These are phyloP conservation scores for Coecobrya sp. DNA, from an alignment of 2,888 invertebrate genomes.

Conservation along the genomic window DNA sequence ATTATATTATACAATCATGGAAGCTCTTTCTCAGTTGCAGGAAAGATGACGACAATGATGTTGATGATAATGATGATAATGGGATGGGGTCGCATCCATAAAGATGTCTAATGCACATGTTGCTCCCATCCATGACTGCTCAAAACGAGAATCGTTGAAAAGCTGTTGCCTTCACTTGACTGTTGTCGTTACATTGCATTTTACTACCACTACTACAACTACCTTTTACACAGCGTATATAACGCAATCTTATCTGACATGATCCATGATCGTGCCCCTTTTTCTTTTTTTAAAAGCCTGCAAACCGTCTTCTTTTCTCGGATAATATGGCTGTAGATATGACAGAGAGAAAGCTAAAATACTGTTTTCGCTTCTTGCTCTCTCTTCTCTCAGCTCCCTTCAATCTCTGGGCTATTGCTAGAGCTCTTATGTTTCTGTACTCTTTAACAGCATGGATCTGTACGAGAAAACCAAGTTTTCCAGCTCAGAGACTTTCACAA, in stretches of 20 bases:
- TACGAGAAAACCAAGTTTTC: slow-evolving; percentile 68
- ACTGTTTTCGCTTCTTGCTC: not conserved
- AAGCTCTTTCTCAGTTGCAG: slow-evolving; percentile 37
- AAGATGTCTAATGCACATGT: slow-evolving; percentile 86
- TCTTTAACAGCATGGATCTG: slow-evolving; percentile 45
- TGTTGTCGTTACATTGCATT: slow-evolving; percentile 59
- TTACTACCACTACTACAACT: slow-evolving; percentile 58
- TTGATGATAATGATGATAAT: slow-evolving; percentile 83
- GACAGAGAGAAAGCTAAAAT: slow-evolving; percentile 35
- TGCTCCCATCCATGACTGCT: slow-evolving; percentile 79
- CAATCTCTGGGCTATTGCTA: slow-evolving; percentile 77
- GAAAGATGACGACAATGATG: slow-evolving; percentile 66
- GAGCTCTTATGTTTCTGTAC: not conserved
- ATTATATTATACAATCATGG: slow-evolving; percentile 19
- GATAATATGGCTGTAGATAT: not conserved
- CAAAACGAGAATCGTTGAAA: slow-evolving; percentile 57
- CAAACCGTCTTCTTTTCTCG: slow-evolving; percentile 28
- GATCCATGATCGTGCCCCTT: slow-evolving; percentile 75
- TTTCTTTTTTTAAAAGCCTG: slow-evolving; percentile 51
- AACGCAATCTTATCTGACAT: slow-evolving; percentile 74
- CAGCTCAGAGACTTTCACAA: slow-evolving; percentile 71
- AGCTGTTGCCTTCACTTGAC: slow-evolving; percentile 66
- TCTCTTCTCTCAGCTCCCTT: slow-evolving; percentile 65
- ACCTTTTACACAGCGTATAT: slow-evolving; percentile 53
- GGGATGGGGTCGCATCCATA: slow-evolving; percentile 86